Evolutionary conservation across 2,888 invertebrate genomes (phyloP).

Genomic region (Lampropteryx suffumata): DNA sequence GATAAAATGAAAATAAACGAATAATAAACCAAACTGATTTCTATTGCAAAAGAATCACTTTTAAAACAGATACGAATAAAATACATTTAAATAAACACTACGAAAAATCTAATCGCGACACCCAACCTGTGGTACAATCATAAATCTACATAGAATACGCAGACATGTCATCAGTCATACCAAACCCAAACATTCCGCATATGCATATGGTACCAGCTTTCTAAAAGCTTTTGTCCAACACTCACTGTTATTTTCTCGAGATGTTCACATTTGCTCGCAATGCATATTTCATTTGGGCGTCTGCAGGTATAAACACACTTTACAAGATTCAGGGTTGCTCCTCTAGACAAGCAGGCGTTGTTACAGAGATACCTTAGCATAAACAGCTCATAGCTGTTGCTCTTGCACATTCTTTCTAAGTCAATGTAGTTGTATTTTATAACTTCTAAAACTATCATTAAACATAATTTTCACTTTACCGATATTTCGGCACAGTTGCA

Average conservation of each 20-base stretch:
- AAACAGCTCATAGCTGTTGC: too few relatives aligned
- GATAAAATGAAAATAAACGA: too few relatives aligned
- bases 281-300: conserved; percentile 57
- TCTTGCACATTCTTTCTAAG: too few relatives aligned
- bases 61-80: not conserved
- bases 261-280: conserved; percentile 50
- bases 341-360: conserved; percentile 17
- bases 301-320: conserved; percentile 22
- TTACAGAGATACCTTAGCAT: not conserved
- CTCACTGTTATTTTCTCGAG: conserved; percentile 55
- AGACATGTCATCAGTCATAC: conserved; percentile 15
- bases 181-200: conserved; percentile 8
- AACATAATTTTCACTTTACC: too few relatives aligned
- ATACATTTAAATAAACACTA: not conserved
- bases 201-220: conserved; percentile 45
- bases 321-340: conserved; percentile 19
- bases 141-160: conserved; percentile 3
- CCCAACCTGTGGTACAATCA: not conserved
- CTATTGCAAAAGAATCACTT: not conserved
- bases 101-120: not conserved
- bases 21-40: too few relatives aligned
- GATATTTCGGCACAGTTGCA: too few relatives aligned
- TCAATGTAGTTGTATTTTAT: too few relatives aligned
- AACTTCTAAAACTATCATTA: too few relatives aligned
- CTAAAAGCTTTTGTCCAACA: conserved; percentile 70